Evolutionary conservation across 2,797 vertebrate species (phyloP).

Genomic region (Orestias chungarensis): DNA sequence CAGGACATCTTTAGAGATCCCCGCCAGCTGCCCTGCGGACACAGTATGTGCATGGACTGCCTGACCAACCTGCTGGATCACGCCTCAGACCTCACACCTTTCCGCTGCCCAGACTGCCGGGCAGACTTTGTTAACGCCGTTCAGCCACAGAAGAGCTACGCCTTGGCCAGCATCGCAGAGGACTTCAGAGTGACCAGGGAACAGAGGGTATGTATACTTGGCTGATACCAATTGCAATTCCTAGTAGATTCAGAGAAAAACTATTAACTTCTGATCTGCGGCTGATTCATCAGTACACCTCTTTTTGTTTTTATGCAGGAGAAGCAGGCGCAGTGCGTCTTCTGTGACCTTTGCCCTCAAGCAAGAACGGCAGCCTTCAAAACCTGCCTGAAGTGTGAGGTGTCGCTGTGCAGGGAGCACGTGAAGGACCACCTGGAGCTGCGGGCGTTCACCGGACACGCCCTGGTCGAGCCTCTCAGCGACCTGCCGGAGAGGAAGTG

Average conservation of each 20-base stretch:
- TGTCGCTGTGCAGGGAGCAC: conserved; percentile 69
- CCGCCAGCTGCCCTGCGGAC: conserved; percentile 72
- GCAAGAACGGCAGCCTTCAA: conserved; percentile 37
- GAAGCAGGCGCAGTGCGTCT: conserved; percentile 32
- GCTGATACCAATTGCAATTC: neutral
- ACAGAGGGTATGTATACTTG: conserved; percentile 35
- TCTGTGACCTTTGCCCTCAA: conserved; percentile 62
- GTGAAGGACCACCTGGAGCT: conserved; percentile 56
- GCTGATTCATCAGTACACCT: neutral
- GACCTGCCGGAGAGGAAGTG: conserved; percentile 66
- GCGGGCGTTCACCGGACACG: conserved; percentile 63
- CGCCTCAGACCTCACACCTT: conserved; percentile 22
- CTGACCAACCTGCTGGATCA: conserved; percentile 52
- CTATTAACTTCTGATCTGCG: neutral
- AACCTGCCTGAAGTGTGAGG: conserved; percentile 70
- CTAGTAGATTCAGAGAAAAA: too few species aligned
- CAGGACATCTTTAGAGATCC: conserved; percentile 69
- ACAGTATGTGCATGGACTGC: conserved; percentile 68
- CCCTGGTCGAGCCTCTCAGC: conserved; percentile 53
- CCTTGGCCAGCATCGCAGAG: conserved; percentile 65
- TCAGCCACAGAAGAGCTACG: conserved; percentile 59
- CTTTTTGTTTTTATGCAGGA: conserved; percentile 30
- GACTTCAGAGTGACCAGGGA: conserved; percentile 51
- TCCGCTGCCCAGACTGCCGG: conserved; percentile 72
- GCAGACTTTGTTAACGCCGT: conserved; percentile 21